phyloP scores from a whole-genome alignment of 1,140 invertebrate species.

The Branchinecta lindahli region DNA sequence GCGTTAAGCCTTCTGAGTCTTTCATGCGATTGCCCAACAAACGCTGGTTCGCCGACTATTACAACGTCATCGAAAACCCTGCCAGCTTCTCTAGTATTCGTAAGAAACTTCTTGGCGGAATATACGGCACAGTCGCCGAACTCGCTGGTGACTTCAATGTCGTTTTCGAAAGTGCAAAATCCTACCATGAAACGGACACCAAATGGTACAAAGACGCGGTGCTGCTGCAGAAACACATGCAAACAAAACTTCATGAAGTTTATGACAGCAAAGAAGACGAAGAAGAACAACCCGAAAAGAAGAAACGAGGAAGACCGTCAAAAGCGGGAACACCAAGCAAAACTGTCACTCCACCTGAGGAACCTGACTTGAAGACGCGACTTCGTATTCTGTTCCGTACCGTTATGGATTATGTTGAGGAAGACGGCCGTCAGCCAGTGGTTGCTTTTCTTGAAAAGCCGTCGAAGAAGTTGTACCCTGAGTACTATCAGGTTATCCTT shows the following conservation, averaged over 20 bases:
- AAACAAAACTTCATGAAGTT: slow-evolving; percentile 65
- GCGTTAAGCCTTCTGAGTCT: slow-evolving; percentile 62
- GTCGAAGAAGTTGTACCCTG: slow-evolving; percentile 84
- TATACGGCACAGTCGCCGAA: slow-evolving; percentile 71
- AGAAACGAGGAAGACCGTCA: slow-evolving; percentile 25
- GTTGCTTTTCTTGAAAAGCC: slow-evolving; percentile 91
- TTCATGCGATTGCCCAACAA: slow-evolving; percentile 84
- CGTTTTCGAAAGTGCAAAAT: slow-evolving; percentile 97
- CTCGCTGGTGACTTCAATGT: slow-evolving; percentile 87
- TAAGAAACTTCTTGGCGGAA: slow-evolving; percentile 42
- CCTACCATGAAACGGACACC: slow-evolving; percentile 77
- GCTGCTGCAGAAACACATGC: slow-evolving; percentile 65
- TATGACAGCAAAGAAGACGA: slow-evolving; percentile 51
- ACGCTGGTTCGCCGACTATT: slow-evolving; percentile 88
- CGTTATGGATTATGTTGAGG: slow-evolving; percentile 21
- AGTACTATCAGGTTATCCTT: slow-evolving; percentile 86
- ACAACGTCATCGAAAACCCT: slow-evolving; percentile 89
- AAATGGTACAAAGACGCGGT: slow-evolving; percentile 70
- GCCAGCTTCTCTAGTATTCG: slow-evolving; percentile 58
- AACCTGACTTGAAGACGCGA: slow-evolving; percentile 31
- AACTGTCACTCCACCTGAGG: slow-evolving; percentile 23
- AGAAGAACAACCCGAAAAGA: slow-evolving; percentile 11
- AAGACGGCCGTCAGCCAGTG: slow-evolving; percentile 68
- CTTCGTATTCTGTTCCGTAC: slow-evolving; percentile 35
- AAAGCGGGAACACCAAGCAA: slow-evolving; percentile 31